Percentiles rank a stretch among this genome's conserved stretches.
These are phyloP conservation scores for Buceros bicornis DNA, from an alignment of 2,797 vertebrate species.

Conservation along the genomic window DNA sequence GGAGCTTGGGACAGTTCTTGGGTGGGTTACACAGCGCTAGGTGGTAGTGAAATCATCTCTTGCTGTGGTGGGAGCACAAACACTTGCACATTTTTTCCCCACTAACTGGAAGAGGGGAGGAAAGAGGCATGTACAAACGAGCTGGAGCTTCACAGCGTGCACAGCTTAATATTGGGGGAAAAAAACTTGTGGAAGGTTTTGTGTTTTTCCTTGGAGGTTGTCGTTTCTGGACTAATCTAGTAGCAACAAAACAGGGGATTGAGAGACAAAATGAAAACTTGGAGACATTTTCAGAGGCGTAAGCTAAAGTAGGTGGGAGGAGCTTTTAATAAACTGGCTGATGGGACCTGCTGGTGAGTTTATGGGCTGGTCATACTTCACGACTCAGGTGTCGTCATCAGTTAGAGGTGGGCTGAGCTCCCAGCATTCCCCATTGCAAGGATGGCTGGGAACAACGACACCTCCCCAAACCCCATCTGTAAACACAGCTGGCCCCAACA, in stretches of 20 bases:
- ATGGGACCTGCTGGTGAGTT: background rate
- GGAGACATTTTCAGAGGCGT: background rate
- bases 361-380: background rate
- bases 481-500: background rate
- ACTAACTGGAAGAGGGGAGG: background rate
- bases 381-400: background rate
- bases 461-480: background rate
- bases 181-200: background rate
- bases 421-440: rapidly evolving
- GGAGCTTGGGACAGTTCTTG: background rate
- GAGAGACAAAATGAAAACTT: background rate
- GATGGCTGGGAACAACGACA: background rate
- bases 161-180: background rate
- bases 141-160: background rate
- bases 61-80: background rate
- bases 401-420: background rate
- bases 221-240: background rate
- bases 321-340: background rate
- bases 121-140: background rate
- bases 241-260: background rate
- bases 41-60: background rate
- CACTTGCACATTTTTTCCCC: background rate
- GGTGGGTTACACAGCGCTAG: background rate
- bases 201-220: background rate
- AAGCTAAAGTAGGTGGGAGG: background rate